Evolutionary conservation across 2,797 vertebrate genomes (phyloP).

Genomic region (Fringilla coelebs): DNA sequence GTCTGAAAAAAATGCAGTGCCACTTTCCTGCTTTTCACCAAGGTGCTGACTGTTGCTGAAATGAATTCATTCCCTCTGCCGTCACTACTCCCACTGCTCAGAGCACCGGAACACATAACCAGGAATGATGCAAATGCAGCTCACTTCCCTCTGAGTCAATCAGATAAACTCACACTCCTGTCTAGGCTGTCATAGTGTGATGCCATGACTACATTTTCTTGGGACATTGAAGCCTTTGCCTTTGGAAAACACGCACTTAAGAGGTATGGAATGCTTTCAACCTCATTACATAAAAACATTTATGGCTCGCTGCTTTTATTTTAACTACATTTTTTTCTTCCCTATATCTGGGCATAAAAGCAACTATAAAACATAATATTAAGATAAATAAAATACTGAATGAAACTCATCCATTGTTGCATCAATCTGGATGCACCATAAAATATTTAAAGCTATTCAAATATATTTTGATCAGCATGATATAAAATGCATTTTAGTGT

Average conservation of each 20-base stretch:
- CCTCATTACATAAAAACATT: background rate
- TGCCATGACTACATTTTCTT: background rate
- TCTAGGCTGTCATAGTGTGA: background rate
- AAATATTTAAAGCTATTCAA: background rate
- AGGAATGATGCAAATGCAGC: background rate
- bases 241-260: background rate
- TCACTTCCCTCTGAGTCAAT: background rate
- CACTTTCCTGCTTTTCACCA: background rate
- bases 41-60: background rate
- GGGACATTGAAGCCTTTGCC: background rate
- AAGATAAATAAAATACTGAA: background rate
- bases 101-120: background rate
- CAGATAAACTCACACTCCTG: background rate
- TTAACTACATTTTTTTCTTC: background rate
- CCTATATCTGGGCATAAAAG: background rate
- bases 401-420: background rate
- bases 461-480: background rate
- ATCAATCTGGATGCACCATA: background rate
- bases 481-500: background rate
- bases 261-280: background rate
- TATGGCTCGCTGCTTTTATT: background rate
- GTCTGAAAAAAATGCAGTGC: background rate
- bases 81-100: background rate
- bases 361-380: background rate
- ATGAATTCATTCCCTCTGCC: background rate